Percentiles rank a stretch among this genome's conserved stretches.
phyloP scores from a whole-genome alignment of 2,888 invertebrate genomes.

The Seira ritae region DNA sequence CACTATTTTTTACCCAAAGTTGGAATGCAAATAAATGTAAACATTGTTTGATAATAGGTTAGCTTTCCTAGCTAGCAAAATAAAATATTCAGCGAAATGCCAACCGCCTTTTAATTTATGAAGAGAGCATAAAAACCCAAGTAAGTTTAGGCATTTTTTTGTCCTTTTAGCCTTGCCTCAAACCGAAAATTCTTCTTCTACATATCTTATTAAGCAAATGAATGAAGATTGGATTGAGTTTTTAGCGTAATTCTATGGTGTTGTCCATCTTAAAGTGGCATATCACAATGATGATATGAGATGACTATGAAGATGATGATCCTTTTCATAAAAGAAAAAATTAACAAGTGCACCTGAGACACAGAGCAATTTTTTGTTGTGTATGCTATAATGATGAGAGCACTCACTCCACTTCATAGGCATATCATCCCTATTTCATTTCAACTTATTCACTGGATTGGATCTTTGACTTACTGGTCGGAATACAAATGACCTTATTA shows the following conservation, averaged over 20 bases:
- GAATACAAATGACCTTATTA: constrained; percentile 66
- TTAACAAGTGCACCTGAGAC: constrained; percentile 10
- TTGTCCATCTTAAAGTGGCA: constrained; percentile 30
- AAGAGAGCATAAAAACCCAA: not conserved
- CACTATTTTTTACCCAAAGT: not conserved
- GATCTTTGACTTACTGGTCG: constrained; percentile 38
- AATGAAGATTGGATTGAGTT: constrained; percentile 46
- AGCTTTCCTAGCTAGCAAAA: not conserved
- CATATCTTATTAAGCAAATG: constrained; percentile 29
- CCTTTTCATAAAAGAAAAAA: not conserved
- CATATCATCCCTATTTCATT: not conserved
- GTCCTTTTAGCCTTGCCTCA: constrained; percentile 17
- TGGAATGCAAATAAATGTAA: not conserved
- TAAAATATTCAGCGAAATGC: not conserved
- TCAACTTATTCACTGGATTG: constrained; percentile 2
- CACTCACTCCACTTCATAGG: not conserved
- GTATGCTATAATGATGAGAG: not conserved
- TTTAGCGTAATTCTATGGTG: constrained; percentile 38
- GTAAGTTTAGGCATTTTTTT: no score
- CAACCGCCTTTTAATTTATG: constrained; percentile 19
- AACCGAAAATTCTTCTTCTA: constrained; percentile 15
- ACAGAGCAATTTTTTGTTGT: constrained; percentile 1
- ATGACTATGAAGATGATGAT: constrained; percentile 33
- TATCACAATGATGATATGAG: constrained; percentile 46
- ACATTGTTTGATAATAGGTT: not conserved